Base-by-base conservation (phyloP, 2,797 vertebrate genomes). In the Vireo griseus region DNA sequence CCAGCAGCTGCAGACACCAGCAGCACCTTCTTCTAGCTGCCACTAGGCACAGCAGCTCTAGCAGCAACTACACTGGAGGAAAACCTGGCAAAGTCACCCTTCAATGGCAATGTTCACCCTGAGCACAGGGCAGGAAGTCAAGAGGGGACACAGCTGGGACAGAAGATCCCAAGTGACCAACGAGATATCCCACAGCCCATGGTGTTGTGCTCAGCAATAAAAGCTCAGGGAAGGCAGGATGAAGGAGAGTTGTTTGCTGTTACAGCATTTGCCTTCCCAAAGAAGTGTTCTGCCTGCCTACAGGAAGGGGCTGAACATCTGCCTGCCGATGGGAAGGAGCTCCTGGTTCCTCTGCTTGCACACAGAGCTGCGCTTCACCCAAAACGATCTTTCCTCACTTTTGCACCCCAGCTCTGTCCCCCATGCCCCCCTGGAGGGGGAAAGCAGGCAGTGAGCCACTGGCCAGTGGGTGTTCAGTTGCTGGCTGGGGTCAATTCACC, bases 121-220 rank as follows among this genome's bases (percentile, higher is more conserved):
- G 31, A 44, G 33, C 0, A 0, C 6, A 24, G 28, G 25, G 48
- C 42, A 66, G 45, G 11, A 80, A 48, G n/a, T 10, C 15, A 9
- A 9, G 39, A 55, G 37, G 22, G 28, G 28, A 33, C 31, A 35
- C 25, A n/a, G 54, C 7, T 0, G 0, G 33, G 50, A 76, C 10
- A 50, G 51, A 16, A 22, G 39, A 39, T 37, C 25, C 31, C 22
- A 40, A 13, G 19, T 20, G 55, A 89, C 59, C 63, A 68, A 31
- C 57, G n/a, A 10, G 22, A 42, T 9, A 39, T 6, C n/a, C n/a
- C 40, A 8, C 13, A 62, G 18, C 16, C 61, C 48, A 5, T 1
- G 8, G 33, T 6, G 37, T 0, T 8, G 1, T 31, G 62, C 21
- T 50, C 39, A 73, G 35, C 50, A 75, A 21, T 13, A n/a, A 48